Percentiles rank a stretch among this genome's conserved stretches.
phyloP scores from a whole-genome alignment of 2,888 invertebrate species.

The Pristionchus maxplancki region DNA sequence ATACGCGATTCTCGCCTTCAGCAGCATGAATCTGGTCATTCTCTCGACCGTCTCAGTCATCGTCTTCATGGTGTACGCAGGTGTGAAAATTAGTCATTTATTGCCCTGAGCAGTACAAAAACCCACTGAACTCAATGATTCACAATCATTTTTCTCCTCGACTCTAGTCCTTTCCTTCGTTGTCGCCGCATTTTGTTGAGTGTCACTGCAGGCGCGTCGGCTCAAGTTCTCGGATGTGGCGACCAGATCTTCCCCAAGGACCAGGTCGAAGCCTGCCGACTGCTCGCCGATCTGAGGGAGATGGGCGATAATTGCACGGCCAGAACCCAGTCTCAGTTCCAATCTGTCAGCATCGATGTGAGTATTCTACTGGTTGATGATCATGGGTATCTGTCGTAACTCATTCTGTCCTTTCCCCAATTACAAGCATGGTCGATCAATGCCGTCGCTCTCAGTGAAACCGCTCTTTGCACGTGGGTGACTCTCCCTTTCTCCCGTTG shows the following conservation, averaged over 20 bases:
- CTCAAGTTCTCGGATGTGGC: background rate
- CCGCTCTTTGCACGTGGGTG: background rate
- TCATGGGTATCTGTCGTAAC: background rate
- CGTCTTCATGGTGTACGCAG: conserved; percentile 24
- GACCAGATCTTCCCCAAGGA: background rate
- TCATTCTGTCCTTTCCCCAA: background rate
- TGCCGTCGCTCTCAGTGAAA: background rate
- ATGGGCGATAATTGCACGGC: background rate
- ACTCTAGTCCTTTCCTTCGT: no score
- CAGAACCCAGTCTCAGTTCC: background rate
- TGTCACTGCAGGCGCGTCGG: background rate
- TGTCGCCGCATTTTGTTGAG: no score
- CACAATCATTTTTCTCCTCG: no score
- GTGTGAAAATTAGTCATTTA: background rate
- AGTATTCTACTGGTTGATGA: background rate
- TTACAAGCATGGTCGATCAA: background rate
- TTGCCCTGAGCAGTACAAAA: no score
- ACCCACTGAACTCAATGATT: no score
- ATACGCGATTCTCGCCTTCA: background rate
- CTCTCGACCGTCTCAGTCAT: background rate
- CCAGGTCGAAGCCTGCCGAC: background rate
- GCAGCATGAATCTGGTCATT: background rate
- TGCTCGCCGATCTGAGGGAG: background rate
- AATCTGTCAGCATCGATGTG: background rate
- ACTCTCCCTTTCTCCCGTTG: background rate